Evolutionary conservation across 2,888 invertebrate species (phyloP), one percentile per base, ranked within the genome.

Genomic region (Eupithecia subumbrata): DNA sequence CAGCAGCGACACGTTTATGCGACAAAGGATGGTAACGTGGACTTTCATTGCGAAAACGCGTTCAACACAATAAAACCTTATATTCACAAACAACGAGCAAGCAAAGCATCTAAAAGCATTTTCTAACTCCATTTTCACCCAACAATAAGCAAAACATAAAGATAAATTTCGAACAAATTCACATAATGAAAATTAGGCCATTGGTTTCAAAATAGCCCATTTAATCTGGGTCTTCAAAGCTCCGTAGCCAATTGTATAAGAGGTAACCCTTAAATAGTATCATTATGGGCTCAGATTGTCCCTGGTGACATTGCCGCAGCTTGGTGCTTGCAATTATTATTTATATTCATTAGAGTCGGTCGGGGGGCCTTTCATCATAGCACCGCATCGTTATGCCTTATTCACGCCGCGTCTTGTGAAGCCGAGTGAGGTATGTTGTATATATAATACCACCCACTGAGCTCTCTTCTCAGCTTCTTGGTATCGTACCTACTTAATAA

Each of bases 301-400:
- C 87, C 82, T 80, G 79, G 80, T 86, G 85, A 84, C 87, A 87
- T 87, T 87, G 60, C 60, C 60, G 56, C 22, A 56, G 22, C 78
- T 77, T 76, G 74, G 56, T 30, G 80, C 80, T 84, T 82, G 87
- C 87, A 90, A 91, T 92, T 91, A 92, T 91, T 90, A 91, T 91
- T 92, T 92, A 92, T 92, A 90, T 91, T 92, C 92, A 92, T 93
- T 90, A 91, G 87, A 71, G 82, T 83, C 81, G 83, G 85, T 86
- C 82, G 81, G 78, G 81, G 84, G 85, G 81, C 91, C 92, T 92
- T 90, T 93, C 91, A 93, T 93, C 88, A 87, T 81, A 79, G 80
- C 84, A 78, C 83, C 82, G 83, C 82, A 89, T 90, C 90, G 89
- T 91, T 92, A 92, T 86, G 87, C 82, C 88, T 88, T 89, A 92